phyloP scores from a whole-genome alignment of 2,888 invertebrate genomes.

The Acrocera orbiculus region DNA sequence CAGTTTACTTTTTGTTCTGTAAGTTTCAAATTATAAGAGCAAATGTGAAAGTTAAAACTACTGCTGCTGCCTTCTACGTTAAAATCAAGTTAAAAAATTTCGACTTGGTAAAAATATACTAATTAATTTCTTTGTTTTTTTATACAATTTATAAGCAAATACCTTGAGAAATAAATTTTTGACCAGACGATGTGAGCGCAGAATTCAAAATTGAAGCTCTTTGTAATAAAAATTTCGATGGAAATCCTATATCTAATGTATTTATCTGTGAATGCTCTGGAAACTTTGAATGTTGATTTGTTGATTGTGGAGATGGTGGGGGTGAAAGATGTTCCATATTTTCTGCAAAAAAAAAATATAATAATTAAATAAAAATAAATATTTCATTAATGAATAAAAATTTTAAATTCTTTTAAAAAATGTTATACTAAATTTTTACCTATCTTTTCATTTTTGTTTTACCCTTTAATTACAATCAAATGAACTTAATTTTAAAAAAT shows the following conservation, averaged over 20 bases:
- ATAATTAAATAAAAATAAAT: no score
- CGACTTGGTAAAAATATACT: background rate
- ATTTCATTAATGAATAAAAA: no score
- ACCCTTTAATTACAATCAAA: no score
- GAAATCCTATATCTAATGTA: slow-evolving; percentile 19
- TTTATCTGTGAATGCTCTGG: slow-evolving; percentile 9
- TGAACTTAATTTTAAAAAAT: no score
- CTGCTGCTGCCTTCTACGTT: no score
- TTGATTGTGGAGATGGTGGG: slow-evolving; percentile 28
- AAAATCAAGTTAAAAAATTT: background rate
- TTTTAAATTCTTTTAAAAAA: no score
- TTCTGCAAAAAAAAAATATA: background rate
- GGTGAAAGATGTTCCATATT: slow-evolving; percentile 30
- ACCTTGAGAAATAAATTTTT: slow-evolving; percentile 27
- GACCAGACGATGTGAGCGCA: slow-evolving; percentile 26
- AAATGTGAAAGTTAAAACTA: no score
- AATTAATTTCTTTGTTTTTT: background rate
- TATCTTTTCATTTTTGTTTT: no score
- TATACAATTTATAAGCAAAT: background rate
- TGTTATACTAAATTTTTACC: no score
- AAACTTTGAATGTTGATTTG: slow-evolving; percentile 10
- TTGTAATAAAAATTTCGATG: slow-evolving; percentile 28
- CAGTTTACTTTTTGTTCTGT: no score
- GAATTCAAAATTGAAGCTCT: slow-evolving; percentile 29
- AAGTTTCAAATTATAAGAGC: no score